Percentiles rank a stretch among this genome's conserved stretches.
Conservation (phyloP, 2,888 invertebrate species). For the Eurytoma adleriae region DNA sequence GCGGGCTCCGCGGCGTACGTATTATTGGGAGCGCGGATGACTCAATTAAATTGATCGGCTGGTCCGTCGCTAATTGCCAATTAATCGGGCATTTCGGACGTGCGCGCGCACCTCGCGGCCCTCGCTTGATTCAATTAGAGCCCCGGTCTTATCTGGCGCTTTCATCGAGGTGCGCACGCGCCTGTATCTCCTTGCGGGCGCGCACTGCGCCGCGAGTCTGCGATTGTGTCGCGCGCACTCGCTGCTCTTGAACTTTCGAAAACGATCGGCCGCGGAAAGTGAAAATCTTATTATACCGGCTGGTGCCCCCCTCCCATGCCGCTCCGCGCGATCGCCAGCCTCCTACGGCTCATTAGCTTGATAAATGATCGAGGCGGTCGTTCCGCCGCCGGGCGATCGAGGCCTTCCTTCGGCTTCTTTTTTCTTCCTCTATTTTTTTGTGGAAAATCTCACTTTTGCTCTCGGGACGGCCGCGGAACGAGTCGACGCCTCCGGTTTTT, state of each 20-base stretch:
- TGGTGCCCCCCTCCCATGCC: not conserved
- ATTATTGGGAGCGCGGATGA: slow-evolving; percentile 4
- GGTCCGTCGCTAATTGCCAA: not conserved
- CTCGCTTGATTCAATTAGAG: slow-evolving; percentile 1
- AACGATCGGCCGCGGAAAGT: slow-evolving; percentile 17
- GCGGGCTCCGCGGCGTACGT: not conserved
- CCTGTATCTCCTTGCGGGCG: slow-evolving; percentile 10
- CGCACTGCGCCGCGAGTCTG: not conserved
- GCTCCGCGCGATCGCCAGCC: not conserved
- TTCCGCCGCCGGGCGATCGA: not conserved
- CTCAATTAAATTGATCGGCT: slow-evolving; percentile 20
- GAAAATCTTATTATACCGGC: slow-evolving; percentile 28
- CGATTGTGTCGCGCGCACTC: not conserved
- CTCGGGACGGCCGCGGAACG: not conserved
- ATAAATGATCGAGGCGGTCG: slow-evolving; percentile 17
- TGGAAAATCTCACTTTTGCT: slow-evolving; percentile 4
- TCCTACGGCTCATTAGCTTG: slow-evolving; percentile 20
- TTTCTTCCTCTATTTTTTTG: not conserved
- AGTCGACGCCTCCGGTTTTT: too few relatives aligned
- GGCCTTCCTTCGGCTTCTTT: too few relatives aligned
- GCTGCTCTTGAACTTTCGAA: not conserved
- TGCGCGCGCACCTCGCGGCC: slow-evolving; percentile 4
- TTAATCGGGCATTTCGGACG: slow-evolving; percentile 13
- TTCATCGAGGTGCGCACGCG: not conserved
- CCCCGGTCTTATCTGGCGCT: not conserved